Evolutionary conservation across 2,797 vertebrate species (phyloP).

Genomic region (Pteropus rufus): DNA sequence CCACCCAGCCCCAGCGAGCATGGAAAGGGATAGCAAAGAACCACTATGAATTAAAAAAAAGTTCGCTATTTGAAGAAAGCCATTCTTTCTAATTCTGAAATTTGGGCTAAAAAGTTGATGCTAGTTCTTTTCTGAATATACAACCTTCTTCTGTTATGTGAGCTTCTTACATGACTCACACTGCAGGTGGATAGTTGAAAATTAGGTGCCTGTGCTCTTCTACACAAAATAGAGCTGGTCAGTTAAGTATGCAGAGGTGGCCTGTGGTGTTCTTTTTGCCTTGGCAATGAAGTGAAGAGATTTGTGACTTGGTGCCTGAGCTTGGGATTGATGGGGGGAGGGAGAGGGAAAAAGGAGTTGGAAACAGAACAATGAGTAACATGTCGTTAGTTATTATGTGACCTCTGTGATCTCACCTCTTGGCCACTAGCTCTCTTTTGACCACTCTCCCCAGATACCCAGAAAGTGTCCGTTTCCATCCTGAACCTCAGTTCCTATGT

Average conservation of each 20-base stretch:
- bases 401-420: background rate
- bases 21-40: background rate
- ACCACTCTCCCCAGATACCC: background rate
- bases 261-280: background rate
- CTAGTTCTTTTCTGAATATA: background rate
- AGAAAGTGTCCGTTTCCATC: background rate
- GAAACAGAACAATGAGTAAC: background rate
- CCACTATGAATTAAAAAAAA: background rate
- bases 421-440: background rate
- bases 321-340: background rate
- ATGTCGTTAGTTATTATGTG: background rate
- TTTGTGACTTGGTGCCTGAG: background rate
- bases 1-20: rapidly evolving
- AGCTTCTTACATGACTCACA: background rate
- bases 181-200: background rate
- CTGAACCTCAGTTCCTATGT: background rate
- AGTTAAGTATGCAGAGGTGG: background rate
- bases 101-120: background rate
- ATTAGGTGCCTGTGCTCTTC: background rate
- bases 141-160: background rate
- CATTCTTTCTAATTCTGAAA: background rate
- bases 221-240: background rate
- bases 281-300: background rate
- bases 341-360: background rate
- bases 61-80: background rate